Conservation (phyloP, 2,113 vertebrate genomes). For the Sturnus vulgaris region DNA sequence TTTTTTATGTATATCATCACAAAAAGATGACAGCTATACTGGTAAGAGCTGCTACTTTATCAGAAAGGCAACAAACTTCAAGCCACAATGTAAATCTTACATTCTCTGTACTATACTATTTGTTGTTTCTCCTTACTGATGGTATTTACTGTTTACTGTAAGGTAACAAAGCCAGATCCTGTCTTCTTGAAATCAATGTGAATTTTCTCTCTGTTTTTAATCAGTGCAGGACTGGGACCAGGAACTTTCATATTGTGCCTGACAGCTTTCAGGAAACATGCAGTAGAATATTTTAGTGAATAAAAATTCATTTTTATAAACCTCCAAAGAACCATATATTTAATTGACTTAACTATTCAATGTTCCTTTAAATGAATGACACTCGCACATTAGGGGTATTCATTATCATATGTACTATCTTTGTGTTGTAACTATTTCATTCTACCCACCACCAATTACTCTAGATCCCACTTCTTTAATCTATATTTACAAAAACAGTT, state of each 20-base stretch:
- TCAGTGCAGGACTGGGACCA: not conserved
- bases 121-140: not conserved
- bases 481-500: not conserved
- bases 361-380: not conserved
- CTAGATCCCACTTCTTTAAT: not conserved
- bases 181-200: not conserved
- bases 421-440: not conserved
- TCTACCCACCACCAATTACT: not conserved
- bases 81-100: not conserved
- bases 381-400: not conserved
- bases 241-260: not conserved
- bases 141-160: not conserved
- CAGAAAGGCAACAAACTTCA: not conserved
- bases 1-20: not conserved
- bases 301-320: not conserved
- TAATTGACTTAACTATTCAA: not conserved
- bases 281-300: not conserved
- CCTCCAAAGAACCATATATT: not conserved
- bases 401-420: not conserved
- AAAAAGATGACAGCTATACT: not conserved
- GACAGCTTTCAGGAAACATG: not conserved
- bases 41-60: not conserved
- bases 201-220: not conserved
- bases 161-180: not conserved
- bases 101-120: not conserved